phyloP scores from a whole-genome alignment of 2,888 invertebrate species.

The Clusia tigrina region DNA sequence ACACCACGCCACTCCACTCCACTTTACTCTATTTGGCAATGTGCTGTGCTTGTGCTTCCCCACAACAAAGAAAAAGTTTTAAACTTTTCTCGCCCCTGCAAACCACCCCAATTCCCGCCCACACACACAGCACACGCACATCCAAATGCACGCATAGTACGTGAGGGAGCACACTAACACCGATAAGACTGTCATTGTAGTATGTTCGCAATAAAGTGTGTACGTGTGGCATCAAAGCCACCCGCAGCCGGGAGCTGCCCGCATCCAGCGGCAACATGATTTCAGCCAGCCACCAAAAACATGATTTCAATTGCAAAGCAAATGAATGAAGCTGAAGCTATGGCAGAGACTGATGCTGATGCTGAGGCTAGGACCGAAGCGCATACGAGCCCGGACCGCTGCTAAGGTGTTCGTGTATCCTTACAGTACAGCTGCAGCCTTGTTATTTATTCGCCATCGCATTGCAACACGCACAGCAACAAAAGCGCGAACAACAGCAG shows the following conservation, averaged over 20 bases:
- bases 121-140: not conserved
- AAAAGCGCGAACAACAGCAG: no score
- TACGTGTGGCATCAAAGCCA: not conserved
- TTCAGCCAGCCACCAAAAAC: no score
- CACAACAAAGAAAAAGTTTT: not conserved
- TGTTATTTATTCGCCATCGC: no score
- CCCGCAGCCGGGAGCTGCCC: not conserved
- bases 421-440: no score
- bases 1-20: not conserved
- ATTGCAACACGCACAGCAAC: no score
- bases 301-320: not conserved
- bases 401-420: no score
- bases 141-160: not conserved
- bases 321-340: not conserved
- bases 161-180: not conserved
- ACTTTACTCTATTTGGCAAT: not conserved
- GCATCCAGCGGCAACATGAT: no score
- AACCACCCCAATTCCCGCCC: not conserved
- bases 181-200: not conserved
- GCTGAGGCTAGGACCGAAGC: no score
- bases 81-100: not conserved
- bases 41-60: no score
- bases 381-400: no score
- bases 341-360: no score
- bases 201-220: not conserved